phyloP scores from a whole-genome alignment of 2,888 invertebrate species.

The Campoplex nolae region DNA sequence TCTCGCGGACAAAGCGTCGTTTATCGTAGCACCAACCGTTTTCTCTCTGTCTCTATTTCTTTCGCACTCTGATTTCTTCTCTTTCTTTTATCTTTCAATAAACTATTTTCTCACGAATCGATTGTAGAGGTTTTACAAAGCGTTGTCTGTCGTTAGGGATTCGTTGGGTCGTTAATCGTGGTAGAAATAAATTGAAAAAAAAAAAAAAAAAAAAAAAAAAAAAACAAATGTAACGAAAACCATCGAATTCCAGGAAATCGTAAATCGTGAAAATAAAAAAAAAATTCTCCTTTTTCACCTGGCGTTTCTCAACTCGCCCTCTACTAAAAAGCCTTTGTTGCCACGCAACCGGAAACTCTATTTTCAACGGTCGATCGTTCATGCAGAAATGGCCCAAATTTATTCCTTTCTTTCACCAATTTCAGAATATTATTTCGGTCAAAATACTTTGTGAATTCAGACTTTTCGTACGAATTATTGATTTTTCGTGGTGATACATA shows the following conservation, averaged over 20 bases:
- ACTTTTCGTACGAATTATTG: too few relatives aligned
- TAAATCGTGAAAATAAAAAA: constrained; percentile 14
- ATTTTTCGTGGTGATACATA: too few relatives aligned
- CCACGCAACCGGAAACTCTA: constrained; percentile 11
- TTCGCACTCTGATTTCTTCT: neutral
- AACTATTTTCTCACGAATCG: constrained; percentile 21
- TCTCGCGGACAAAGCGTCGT: constrained; percentile 54
- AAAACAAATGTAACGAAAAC: neutral
- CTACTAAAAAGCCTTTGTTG: constrained; percentile 39
- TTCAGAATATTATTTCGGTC: too few relatives aligned
- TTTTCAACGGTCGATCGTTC: constrained; percentile 1
- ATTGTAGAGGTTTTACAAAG: constrained; percentile 19
- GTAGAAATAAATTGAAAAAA: neutral
- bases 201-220: neutral
- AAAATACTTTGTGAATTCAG: too few relatives aligned
- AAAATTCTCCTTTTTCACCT: constrained; percentile 14
- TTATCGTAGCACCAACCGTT: constrained; percentile 11
- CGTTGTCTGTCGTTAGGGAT: constrained; percentile 32
- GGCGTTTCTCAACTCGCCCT: constrained; percentile 13
- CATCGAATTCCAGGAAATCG: constrained; percentile 30
- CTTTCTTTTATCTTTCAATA: constrained; percentile 27
- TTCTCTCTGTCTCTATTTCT: neutral
- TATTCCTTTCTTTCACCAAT: neutral
- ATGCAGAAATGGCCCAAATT: neutral
- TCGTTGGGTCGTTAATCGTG: constrained; percentile 27